Evolutionary conservation across 2,888 invertebrate genomes (phyloP), one percentile per base, ranked within the genome.

Genomic region (Plagiodera versicolora): DNA sequence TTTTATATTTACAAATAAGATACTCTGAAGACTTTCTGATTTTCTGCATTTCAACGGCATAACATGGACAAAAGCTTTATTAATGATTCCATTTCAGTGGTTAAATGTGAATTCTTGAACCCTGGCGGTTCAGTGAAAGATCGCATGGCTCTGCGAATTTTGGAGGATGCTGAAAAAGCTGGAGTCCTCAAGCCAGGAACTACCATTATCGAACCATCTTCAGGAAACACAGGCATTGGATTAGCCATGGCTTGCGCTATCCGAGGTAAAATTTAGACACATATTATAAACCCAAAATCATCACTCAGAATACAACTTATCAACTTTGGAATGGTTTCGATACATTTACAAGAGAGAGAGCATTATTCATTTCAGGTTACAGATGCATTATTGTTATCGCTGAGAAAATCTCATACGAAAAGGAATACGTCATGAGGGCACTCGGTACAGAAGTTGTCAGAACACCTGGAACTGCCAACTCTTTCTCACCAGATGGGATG

Each of bases 351-450:
- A n/a, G n/a, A 44, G 19, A 9, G 3, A 8, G 14, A 19, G 19
- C n/a, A 11, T 39, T 45, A 24, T 45, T 16, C 2, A 14, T 51
- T 67, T 75, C 76, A 83, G 86, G 97, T 5, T 99, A 99, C 82
- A 89, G 91, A 68, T 98, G 98, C 80, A 89, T 98, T 56, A 97
- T 99, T 77, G 95, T 98, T 0, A 92, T 99, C 90, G 98, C 99
- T 0, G 95, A 97, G 78, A 99, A 98, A 83, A 99, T 99, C 98
- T 98, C 98, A 24, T 91, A 94, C 77, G 99, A 99, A 80, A 99
- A 99, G 82, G 95, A 95, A 5, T 90, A 92, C 74, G 90, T 94
- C 0, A 80, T 99, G 65, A 84, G 86, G 70, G 92, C 94, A 0
- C 83, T 99, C 30, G 99, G 99, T 1, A 97, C 98, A 1, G 91